phyloP scores from a whole-genome alignment of 35 echinoderm and acorn worm species.

The Hemicentrotus pulcherrimus region DNA sequence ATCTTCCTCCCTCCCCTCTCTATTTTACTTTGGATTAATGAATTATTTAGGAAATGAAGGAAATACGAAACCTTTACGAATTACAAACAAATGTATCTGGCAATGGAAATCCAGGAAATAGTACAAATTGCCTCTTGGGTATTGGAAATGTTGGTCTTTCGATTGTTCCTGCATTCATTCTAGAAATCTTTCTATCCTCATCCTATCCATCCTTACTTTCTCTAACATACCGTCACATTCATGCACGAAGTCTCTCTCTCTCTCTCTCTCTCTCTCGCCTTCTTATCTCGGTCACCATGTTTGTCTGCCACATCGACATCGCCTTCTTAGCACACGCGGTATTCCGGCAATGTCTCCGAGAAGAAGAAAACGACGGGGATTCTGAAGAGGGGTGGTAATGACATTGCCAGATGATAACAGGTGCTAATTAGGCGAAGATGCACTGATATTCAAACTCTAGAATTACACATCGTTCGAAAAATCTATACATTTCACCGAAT shows the following conservation, averaged over 20 bases:
- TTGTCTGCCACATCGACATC: neutral
- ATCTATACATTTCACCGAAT: neutral
- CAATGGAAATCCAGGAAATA: too few species aligned
- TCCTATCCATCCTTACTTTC: neutral
- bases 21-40: too few species aligned
- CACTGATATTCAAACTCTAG: slow-evolving; percentile 4
- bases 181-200: neutral
- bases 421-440: neutral
- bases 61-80: too few species aligned
- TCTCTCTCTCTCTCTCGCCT: neutral
- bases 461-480: neutral
- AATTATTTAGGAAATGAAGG: too few species aligned
- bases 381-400: neutral
- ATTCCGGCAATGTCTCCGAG: neutral
- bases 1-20: neutral
- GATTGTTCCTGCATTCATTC: neutral
- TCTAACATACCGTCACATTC: too few species aligned
- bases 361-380: neutral
- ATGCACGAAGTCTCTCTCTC: neutral
- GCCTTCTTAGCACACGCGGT: neutral
- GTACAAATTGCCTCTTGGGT: too few species aligned
- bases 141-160: neutral
- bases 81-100: too few species aligned
- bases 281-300: neutral
- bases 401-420: neutral